Percentiles rank a stretch among this genome's conserved stretches.
These are phyloP conservation scores for Mus minutoides DNA, from an alignment of 2,797 vertebrate genomes.

Conservation along the genomic window DNA sequence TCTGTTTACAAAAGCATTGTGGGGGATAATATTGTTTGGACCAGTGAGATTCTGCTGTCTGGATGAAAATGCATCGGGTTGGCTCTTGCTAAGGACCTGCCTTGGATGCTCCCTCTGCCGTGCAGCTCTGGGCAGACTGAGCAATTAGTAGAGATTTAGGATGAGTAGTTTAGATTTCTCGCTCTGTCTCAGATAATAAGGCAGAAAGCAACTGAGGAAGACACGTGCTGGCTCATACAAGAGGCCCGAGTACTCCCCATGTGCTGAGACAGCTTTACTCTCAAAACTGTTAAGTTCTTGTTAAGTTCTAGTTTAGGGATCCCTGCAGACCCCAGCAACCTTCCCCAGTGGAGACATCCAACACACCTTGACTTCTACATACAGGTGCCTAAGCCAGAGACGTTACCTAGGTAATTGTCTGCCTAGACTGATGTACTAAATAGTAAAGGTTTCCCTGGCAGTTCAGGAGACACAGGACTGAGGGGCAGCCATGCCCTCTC, in stretches of 20 bases:
- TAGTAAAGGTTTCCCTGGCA: background rate
- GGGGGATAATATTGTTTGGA: constrained; percentile 49
- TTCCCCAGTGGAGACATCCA: background rate
- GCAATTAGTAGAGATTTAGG: constrained; percentile 35
- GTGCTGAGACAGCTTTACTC: background rate
- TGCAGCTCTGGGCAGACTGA: constrained; percentile 10
- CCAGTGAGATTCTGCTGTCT: constrained; percentile 12
- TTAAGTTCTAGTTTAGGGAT: background rate
- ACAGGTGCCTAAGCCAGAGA: background rate
- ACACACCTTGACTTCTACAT: too few relatives aligned
- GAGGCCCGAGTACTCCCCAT: background rate
- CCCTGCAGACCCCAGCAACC: background rate
- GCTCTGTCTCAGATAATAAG: background rate
- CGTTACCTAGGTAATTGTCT: background rate
- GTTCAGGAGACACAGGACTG: background rate
- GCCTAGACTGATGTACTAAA: background rate
- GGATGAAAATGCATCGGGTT: background rate
- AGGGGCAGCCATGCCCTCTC: background rate
- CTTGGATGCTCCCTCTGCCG: background rate
- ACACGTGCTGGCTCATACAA: background rate
- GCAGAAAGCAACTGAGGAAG: background rate
- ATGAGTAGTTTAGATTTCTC: constrained; percentile 25
- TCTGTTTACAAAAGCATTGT: constrained; percentile 55
- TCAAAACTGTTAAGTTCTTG: background rate
- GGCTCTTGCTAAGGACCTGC: background rate